These are phyloP conservation scores for Saccostrea glomerata DNA, from an alignment of 1,140 invertebrate species.

Conservation along the genomic window DNA sequence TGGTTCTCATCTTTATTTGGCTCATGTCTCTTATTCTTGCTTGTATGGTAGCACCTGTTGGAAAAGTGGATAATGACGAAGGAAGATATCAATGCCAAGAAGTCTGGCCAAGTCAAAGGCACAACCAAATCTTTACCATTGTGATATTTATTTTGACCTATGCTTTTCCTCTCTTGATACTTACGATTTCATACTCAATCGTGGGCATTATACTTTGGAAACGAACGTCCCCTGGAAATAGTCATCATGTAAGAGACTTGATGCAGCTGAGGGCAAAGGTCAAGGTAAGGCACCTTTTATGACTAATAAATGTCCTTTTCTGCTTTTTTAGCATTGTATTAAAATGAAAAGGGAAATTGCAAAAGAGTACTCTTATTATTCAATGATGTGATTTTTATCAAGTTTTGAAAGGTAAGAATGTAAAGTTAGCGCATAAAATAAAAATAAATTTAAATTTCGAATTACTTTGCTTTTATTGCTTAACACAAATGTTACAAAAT, in stretches of 20 bases:
- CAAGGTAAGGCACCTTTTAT: slow-evolving; percentile 75
- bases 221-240: slow-evolving; percentile 79
- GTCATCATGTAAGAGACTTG: slow-evolving; percentile 77
- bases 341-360: too few relatives aligned
- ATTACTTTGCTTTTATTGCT: too few relatives aligned
- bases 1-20: slow-evolving; percentile 53
- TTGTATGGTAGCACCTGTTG: slow-evolving; percentile 41
- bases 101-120: slow-evolving; percentile 60
- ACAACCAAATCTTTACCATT: slow-evolving; percentile 76
- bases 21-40: slow-evolving; percentile 40
- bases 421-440: too few relatives aligned
- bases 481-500: too few relatives aligned
- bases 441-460: too few relatives aligned
- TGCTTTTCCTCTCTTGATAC: slow-evolving; percentile 78
- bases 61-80: not conserved
- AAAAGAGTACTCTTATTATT: too few relatives aligned
- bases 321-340: too few relatives aligned
- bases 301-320: too few relatives aligned
- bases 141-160: slow-evolving; percentile 79
- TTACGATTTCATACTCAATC: slow-evolving; percentile 78
- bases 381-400: too few relatives aligned
- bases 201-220: slow-evolving; percentile 74
- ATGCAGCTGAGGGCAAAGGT: slow-evolving; percentile 79
- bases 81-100: slow-evolving; percentile 59
- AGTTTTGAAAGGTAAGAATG: too few relatives aligned